Conservation (phyloP, 2,113 vertebrate genomes). For the Periophthalmus modestus region DNA sequence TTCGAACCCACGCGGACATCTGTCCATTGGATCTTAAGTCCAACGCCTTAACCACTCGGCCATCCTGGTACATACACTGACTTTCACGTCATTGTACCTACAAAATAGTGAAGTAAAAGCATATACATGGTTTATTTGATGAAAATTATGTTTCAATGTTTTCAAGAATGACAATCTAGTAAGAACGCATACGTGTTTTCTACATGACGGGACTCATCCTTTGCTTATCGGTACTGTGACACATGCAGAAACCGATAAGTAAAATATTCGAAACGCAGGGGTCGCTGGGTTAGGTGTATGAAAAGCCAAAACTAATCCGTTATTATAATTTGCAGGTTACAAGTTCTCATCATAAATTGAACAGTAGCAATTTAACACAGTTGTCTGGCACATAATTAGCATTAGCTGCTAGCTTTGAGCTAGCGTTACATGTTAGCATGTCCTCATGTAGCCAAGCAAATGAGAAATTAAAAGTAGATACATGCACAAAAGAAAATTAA, state of each 20-base stretch:
- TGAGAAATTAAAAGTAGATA: background rate
- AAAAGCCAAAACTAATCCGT: background rate
- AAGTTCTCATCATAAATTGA: background rate
- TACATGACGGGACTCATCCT: background rate
- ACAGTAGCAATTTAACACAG: background rate
- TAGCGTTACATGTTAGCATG: slow-evolving; percentile 17
- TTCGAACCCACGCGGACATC: slow-evolving; percentile 98
- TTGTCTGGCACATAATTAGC: background rate
- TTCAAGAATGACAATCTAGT: no score
- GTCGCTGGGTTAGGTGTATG: background rate
- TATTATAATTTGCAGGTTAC: background rate
- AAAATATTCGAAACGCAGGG: background rate
- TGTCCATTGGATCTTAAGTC: slow-evolving; percentile 99
- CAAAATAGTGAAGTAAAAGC: background rate
- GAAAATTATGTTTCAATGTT: no score
- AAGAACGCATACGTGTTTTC: no score
- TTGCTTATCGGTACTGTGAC: background rate
- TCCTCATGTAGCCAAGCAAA: slow-evolving; percentile 1
- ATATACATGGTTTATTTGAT: no score
- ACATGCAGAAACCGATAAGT: background rate
- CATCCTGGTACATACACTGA: slow-evolving; percentile 84
- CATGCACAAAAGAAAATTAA: background rate
- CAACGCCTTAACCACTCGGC: slow-evolving; percentile 99
- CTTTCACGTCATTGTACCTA: fast-evolving
- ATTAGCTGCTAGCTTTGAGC: background rate